phyloP scores from a whole-genome alignment of 2,888 invertebrate species.

The Hyalella azteca region DNA sequence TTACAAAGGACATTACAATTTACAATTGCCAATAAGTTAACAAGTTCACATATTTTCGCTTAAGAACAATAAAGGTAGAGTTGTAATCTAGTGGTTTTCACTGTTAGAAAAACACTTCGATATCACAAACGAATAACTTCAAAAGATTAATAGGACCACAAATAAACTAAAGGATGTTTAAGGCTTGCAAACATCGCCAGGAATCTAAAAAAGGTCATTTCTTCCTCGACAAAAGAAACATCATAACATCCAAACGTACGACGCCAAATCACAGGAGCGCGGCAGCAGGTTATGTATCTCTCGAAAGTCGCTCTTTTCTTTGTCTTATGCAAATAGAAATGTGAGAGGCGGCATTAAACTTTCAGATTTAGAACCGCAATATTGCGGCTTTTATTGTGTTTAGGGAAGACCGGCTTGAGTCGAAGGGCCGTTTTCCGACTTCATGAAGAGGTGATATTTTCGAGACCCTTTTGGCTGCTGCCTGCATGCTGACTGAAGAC shows the following conservation, averaged over 20 bases:
- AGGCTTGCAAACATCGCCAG: too few relatives aligned
- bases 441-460: conserved; percentile 38
- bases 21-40: too few relatives aligned
- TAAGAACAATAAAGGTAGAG: too few relatives aligned
- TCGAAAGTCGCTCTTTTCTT: conserved; percentile 45
- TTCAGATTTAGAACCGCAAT: conserved; percentile 57
- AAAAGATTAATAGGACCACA: too few relatives aligned
- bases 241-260: conserved; percentile 2
- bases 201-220: too few relatives aligned
- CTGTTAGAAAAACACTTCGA: too few relatives aligned
- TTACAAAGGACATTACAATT: too few relatives aligned
- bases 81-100: too few relatives aligned
- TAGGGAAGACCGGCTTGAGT: conserved; percentile 33
- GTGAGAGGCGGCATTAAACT: conserved; percentile 55
- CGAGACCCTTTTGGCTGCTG: conserved; percentile 12
- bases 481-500: not conserved
- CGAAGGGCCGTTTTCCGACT: conserved; percentile 31
- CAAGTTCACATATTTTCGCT: too few relatives aligned
- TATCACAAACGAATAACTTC: too few relatives aligned
- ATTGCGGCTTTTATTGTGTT: conserved; percentile 55
- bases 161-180: too few relatives aligned
- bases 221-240: conserved; percentile 4
- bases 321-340: conserved; percentile 56
- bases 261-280: conserved; percentile 29
- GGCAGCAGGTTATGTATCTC: conserved; percentile 38